These are phyloP conservation scores for Morinoia aosen DNA, from an alignment of 2,888 invertebrate genomes.

Conservation along the genomic window DNA sequence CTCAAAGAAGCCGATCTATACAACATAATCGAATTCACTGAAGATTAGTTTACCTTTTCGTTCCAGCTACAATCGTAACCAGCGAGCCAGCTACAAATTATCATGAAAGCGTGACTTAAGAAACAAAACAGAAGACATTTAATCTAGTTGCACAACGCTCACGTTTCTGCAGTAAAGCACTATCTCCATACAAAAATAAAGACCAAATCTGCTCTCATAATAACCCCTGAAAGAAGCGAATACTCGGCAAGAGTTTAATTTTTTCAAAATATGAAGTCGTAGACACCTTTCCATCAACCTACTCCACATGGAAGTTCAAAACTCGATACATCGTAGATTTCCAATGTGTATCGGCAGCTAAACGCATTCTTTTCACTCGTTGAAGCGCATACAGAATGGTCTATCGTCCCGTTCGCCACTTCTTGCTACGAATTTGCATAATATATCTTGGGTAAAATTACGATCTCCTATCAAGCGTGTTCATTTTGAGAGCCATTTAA, in stretches of 20 bases:
- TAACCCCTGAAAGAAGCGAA: no score
- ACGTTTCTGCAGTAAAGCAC: not conserved
- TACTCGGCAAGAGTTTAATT: no score
- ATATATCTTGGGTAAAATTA: not conserved
- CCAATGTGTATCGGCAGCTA: not conserved
- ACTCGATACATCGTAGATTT: not conserved
- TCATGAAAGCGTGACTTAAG: not conserved
- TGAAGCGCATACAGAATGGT: no score
- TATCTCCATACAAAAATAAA: not conserved
- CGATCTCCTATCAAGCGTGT: not conserved
- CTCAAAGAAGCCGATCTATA: not conserved
- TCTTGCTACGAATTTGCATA: not conserved
- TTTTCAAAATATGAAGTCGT: no score
- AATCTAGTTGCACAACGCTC: not conserved
- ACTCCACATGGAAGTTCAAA: not conserved
- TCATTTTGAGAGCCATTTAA: not conserved
- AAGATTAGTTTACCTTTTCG: not conserved
- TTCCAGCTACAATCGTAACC: not conserved
- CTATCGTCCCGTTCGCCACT: no score
- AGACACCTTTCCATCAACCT: no score
- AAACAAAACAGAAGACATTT: not conserved
- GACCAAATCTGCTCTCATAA: not conserved
- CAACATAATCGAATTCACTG: not conserved
- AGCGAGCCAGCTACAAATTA: not conserved
- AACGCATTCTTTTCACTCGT: no score